Base-by-base conservation (phyloP, 2,888 invertebrate species). In the Linnaemya tessellans region DNA sequence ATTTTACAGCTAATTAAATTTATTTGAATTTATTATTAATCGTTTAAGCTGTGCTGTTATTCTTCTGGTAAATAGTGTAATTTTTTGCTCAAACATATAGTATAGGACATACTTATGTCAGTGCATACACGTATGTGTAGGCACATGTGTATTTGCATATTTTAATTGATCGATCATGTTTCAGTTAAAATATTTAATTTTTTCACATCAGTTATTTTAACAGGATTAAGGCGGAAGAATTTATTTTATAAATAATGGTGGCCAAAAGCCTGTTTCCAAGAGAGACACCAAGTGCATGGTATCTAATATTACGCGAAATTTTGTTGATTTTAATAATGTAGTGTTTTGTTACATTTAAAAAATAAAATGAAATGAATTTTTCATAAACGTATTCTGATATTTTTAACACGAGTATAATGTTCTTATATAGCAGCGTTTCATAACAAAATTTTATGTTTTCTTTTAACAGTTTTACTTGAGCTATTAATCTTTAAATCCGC, bases 1-100 rank as follows among this genome's bases (percentile, higher is more conserved):
- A 85, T 79, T 85, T 85, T 82, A 85, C 85, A 85, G 85, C 85
- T 85, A 85, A 85, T 85, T 85, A 82, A 85, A 85, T 85, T 85
- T 85, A 82, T 85, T 85, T 85, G 85, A 85, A 85, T 85, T 80
- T 82, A 85, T 82, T 85, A 85, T 85, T 80, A 85, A 85, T 85
- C 82, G 71, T 65, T 80, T 85, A 85, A 85, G 79, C 85, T 82
- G 75, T 65, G 75, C 30, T 85, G 85, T 85, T 85, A 82, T 82
- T 80, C 79, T 65, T 82, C 82, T 73, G 75, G 82, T 80, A 85
- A 85, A 85, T 79, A 85, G 75, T 68, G 43, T 67, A 62, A 9
- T 18, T 56, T 46, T 73, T 64, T 58, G 30, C 5, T 2, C 30
- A 30, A 3, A 30, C 30, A 30, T 30, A 5, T 30, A 30, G 30